Evolutionary conservation across 1,140 invertebrate genomes (phyloP).

Genomic region (Bombus fervidus): DNA sequence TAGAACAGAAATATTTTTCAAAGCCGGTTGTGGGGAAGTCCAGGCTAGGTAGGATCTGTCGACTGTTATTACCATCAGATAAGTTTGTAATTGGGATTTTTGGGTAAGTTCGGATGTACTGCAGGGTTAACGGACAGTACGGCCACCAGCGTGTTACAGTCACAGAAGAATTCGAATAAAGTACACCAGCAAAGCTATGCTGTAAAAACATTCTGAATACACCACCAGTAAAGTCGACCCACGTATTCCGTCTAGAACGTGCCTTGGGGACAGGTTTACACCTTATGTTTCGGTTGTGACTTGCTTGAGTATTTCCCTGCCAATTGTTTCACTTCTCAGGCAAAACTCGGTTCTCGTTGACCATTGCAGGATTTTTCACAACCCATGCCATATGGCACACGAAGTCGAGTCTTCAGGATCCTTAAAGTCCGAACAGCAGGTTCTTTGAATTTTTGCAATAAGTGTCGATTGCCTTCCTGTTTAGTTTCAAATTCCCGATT

Average conservation of each 20-base stretch:
- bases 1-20: background rate
- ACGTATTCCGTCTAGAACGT: slow-evolving; percentile 46
- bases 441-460: background rate
- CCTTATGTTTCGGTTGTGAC: slow-evolving; percentile 46
- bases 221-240: slow-evolving; percentile 61
- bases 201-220: slow-evolving; percentile 40
- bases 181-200: slow-evolving; percentile 51
- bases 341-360: background rate
- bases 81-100: slow-evolving; percentile 23
- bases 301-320: slow-evolving; percentile 47
- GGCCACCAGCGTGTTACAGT: slow-evolving; percentile 42
- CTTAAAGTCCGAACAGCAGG: background rate
- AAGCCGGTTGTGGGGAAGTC: background rate
- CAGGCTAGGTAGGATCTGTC: background rate
- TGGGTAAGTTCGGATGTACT: slow-evolving; percentile 39
- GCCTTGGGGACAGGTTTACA: slow-evolving; percentile 12
- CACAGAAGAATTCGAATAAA: background rate
- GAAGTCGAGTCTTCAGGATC: too few species aligned
- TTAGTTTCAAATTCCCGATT: background rate
- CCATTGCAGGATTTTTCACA: background rate
- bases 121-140: slow-evolving; percentile 43
- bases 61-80: background rate
- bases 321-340: slow-evolving; percentile 14
- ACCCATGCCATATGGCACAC: too few species aligned
- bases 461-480: too few species aligned